A percentile compares a stretch with the other conserved stretches of the same genome.
Evolutionary conservation across 2,113 vertebrate species (phyloP).

Genomic region (Solenodon paradoxus): DNA sequence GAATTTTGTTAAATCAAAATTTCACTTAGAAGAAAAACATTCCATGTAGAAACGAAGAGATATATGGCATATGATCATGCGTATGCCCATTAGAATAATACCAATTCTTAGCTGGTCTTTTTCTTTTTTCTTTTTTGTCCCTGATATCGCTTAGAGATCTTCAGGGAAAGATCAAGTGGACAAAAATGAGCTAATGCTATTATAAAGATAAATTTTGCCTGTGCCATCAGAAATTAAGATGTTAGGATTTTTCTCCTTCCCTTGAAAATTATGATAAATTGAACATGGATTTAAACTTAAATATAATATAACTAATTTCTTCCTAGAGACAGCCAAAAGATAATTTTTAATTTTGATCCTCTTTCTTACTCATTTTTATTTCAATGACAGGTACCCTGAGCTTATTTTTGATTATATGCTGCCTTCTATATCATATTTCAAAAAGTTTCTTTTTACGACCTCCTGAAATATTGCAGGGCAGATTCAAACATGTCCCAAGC

Average conservation of each 20-base stretch:
- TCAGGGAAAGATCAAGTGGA: background rate
- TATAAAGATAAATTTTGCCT: background rate
- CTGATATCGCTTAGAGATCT: background rate
- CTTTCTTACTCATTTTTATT: background rate
- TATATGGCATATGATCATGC: background rate
- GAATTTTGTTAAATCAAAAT: background rate
- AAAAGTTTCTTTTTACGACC: constrained; percentile 64
- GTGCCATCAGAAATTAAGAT: background rate
- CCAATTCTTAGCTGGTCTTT: background rate
- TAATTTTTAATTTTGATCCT: constrained; percentile 46
- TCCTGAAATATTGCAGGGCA: constrained; percentile 53
- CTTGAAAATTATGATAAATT: constrained; percentile 29
- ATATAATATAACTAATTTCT: background rate
- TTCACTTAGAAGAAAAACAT: background rate
- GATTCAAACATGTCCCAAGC: constrained; percentile 42
- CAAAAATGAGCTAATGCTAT: background rate
- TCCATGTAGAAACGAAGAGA: background rate
- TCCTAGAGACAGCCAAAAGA: background rate
- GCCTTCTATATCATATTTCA: constrained; percentile 53
- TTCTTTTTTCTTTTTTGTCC: background rate
- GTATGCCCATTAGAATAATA: background rate
- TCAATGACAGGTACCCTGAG: background rate
- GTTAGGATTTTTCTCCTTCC: background rate
- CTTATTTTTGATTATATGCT: constrained; percentile 65
- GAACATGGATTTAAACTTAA: constrained; percentile 5